phyloP scores from a whole-genome alignment of 2,888 invertebrate genomes.

The Pomacea canaliculata region DNA sequence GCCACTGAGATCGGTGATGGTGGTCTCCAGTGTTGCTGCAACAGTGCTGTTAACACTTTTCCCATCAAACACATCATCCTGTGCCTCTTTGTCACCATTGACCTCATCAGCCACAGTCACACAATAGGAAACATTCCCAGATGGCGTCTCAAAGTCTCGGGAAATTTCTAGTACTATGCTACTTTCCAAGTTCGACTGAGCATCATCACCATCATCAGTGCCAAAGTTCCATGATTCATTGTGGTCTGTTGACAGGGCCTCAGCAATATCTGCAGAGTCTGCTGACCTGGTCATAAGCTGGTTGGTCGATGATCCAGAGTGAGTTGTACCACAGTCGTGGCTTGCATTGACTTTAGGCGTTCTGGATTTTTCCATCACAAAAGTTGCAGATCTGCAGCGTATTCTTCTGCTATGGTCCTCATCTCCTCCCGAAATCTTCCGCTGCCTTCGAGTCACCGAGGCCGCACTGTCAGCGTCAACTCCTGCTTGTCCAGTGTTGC shows the following conservation, averaged over 20 bases:
- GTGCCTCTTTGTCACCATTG: background rate
- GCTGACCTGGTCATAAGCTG: background rate
- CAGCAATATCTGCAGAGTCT: slow-evolving; percentile 5
- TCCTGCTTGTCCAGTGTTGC: background rate
- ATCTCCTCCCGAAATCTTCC: slow-evolving; percentile 23
- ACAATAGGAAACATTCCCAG: slow-evolving; percentile 3
- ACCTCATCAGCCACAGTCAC: slow-evolving; percentile 1
- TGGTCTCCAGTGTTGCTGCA: too few relatives aligned
- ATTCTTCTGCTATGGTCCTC: slow-evolving; percentile 47
- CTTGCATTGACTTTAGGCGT: background rate
- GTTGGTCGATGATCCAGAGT: slow-evolving; percentile 8
- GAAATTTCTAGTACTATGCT: slow-evolving; percentile 5
- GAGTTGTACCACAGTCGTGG: background rate
- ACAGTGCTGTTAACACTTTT: background rate
- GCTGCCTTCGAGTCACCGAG: slow-evolving; percentile 11
- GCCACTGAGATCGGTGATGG: too few relatives aligned
- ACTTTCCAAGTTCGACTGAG: slow-evolving; percentile 13
- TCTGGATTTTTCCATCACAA: slow-evolving; percentile 42
- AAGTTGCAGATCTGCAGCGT: slow-evolving; percentile 57
- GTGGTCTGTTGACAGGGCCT: slow-evolving; percentile 2
- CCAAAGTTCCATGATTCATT: slow-evolving; percentile 1
- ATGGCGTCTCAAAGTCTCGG: slow-evolving; percentile 9
- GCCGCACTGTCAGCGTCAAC: background rate
- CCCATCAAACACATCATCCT: background rate
- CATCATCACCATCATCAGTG: background rate